Evolutionary conservation across 1,140 invertebrate species (phyloP), one percentile per base, ranked within the genome.

Genomic region (Pemphigus obesinymphae): DNA sequence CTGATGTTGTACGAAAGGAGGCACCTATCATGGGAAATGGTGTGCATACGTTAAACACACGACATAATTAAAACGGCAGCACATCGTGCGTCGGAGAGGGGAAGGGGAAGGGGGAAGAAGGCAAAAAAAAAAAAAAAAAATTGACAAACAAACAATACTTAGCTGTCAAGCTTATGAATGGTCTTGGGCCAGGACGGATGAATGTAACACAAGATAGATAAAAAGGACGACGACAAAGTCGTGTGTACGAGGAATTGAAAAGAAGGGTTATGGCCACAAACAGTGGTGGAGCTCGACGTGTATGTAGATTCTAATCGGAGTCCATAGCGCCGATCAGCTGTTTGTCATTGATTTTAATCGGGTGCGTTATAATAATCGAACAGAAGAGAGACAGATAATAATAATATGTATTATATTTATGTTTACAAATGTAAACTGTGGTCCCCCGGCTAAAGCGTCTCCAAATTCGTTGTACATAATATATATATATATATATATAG

Each of bases 271-370:
- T 20, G 23, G 50, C 31, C 34, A 58, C 3, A 43, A 76, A 34
- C 40, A 20, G 31, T 13, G n/a, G 55, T 20, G 20, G 55, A 26
- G 23, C 76, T 45, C 76, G 76, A 63, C 53, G 23, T 63, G 76
- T 78, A 80, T 63, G 76, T 80, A 80, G 76, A 80, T 80, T 80
- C 53, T 80, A 80, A 80, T 80, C 76, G n/a, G 55, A 23, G n/a
- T 4, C n/a, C 53, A 13, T 63, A 80, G 76, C 76, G 76, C 76
- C 50, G 55, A 80, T 80, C 76, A 80, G 76, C 76, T 80, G 76
- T 80, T 80, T 80, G 76, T 80, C 76, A 61, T 80, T 43, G 76
- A 80, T 80, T 80, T 80, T 80, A 80, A 80, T 80, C 76, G 53
- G 55, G 37, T 26, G 50, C 50, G 48, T 63, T 80, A 80, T 63